These are phyloP conservation scores for Cassiopea andromeda DNA, from an alignment of 30 jellyfish, hydroid and myxozoan genomes.

Conservation along the genomic window DNA sequence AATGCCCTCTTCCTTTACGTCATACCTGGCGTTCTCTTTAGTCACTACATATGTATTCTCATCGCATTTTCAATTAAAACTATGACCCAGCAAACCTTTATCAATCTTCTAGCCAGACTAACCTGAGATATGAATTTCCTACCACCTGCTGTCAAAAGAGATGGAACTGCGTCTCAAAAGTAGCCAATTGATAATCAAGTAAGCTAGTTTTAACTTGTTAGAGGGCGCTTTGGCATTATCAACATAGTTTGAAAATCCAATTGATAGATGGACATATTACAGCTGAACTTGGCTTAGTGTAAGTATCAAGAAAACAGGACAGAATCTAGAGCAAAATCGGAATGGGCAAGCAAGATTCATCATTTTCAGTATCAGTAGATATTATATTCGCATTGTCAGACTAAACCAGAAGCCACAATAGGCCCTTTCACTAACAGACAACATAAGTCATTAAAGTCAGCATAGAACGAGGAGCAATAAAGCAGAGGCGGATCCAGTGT, in stretches of 20 bases:
- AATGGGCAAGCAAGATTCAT: too few relatives aligned
- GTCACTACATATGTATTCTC: not conserved
- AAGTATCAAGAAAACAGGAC: not conserved
- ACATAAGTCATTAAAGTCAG: too few relatives aligned
- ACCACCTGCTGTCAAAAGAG: slow-evolving; percentile 5
- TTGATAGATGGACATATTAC: not conserved
- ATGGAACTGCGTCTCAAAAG: not conserved
- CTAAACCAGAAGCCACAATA: too few relatives aligned
- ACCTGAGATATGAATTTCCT: slow-evolving; percentile 3
- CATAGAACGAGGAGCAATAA: too few relatives aligned
- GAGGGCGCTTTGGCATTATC: not conserved
- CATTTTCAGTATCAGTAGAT: too few relatives aligned
- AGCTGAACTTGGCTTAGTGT: not conserved
- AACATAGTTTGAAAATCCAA: not conserved
- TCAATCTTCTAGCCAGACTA: not conserved
- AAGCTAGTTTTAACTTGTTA: not conserved
- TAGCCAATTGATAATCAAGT: not conserved
- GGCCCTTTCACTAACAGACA: too few relatives aligned
- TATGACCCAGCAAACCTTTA: not conserved
- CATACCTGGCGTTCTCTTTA: not conserved
- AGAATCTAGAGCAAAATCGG: too few relatives aligned
- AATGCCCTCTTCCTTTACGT: not conserved
- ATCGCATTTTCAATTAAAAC: not conserved
- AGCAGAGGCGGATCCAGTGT: too few relatives aligned
- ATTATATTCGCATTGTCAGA: too few relatives aligned